These are phyloP conservation scores for Zelleria hepariella DNA, from an alignment of 2,888 invertebrate species.

Conservation along the genomic window DNA sequence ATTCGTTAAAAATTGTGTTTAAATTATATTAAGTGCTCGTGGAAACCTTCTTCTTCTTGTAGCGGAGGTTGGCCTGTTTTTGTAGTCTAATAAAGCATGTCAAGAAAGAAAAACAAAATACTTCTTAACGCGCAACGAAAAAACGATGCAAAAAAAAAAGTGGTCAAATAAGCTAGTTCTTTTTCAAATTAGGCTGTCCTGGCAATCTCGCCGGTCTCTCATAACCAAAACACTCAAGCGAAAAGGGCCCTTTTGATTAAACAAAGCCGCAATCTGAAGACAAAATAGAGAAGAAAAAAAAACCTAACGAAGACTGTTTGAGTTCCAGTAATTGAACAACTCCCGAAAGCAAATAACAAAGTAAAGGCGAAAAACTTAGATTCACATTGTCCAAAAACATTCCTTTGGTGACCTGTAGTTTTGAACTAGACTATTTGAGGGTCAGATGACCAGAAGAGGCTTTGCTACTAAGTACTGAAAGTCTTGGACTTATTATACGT, in stretches of 20 bases:
- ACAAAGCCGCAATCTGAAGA: background rate
- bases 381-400: background rate
- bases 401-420: background rate
- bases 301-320: background rate
- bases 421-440: background rate
- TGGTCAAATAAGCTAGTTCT: background rate
- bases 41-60: too few relatives aligned
- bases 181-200: background rate
- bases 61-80: too few relatives aligned
- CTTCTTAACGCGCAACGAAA: too few relatives aligned
- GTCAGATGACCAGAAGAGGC: background rate
- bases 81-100: too few relatives aligned
- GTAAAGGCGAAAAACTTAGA: background rate
- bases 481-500: too few relatives aligned
- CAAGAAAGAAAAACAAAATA: too few relatives aligned
- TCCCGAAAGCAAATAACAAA: background rate
- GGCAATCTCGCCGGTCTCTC: background rate
- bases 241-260: background rate
- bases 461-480: too few relatives aligned
- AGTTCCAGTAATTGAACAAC: too few relatives aligned
- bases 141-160: too few relatives aligned
- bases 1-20: too few relatives aligned
- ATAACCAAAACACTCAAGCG: background rate
- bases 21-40: too few relatives aligned
- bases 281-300: background rate